phyloP scores from a whole-genome alignment of 2,113 vertebrate species.

The Catharus minimus region DNA sequence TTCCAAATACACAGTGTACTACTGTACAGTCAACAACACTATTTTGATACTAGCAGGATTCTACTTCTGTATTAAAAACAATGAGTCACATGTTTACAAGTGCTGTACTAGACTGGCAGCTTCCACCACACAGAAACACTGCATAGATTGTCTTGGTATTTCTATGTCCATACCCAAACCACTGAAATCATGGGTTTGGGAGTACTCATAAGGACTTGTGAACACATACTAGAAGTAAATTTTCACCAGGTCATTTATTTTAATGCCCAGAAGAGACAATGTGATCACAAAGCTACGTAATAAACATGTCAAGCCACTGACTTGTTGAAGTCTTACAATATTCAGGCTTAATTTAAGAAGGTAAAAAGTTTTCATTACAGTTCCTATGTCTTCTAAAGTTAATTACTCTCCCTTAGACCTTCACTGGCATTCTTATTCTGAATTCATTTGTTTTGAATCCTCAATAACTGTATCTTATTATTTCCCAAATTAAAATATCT shows the following conservation, averaged over 20 bases:
- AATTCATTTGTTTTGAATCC: neutral
- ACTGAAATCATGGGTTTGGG: neutral
- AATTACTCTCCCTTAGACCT: neutral
- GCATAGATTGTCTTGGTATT: neutral
- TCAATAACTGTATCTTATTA: neutral
- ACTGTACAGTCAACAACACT: conserved; percentile 1
- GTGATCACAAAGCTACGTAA: neutral
- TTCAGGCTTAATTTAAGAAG: neutral
- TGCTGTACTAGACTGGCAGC: neutral
- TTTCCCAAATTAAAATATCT: conserved; percentile 2
- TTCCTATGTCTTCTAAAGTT: neutral
- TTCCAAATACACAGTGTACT: conserved; percentile 41
- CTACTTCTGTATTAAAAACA: neutral
- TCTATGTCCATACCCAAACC: neutral
- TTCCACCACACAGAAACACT: neutral
- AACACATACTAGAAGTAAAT: neutral
- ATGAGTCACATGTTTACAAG: neutral
- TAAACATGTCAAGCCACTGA: neutral
- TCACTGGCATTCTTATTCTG: neutral
- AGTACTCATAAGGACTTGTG: neutral
- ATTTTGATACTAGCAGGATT: neutral
- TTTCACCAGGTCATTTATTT: neutral
- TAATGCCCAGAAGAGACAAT: neutral
- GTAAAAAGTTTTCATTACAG: neutral
- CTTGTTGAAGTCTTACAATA: neutral